A percentile compares a stretch with the other conserved stretches of the same genome.
phyloP scores from a whole-genome alignment of 2,888 invertebrate genomes.

The Cataglyphis cursor region DNA sequence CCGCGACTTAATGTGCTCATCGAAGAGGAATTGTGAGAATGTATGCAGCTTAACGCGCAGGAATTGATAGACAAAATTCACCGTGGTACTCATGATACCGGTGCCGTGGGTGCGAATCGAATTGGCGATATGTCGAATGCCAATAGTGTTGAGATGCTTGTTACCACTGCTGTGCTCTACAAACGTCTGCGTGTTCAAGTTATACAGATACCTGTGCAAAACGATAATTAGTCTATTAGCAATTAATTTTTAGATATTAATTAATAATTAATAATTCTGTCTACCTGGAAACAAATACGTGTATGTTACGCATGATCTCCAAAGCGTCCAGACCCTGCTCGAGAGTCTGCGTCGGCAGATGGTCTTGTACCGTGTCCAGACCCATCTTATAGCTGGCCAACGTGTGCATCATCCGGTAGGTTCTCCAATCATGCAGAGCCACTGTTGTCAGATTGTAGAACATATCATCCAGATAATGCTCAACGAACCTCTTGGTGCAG shows the following conservation, averaged over 20 bases:
- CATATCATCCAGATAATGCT: conserved; percentile 96
- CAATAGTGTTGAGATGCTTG: conserved; percentile 97
- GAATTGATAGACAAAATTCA: conserved; percentile 97
- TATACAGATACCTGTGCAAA: conserved; percentile 89
- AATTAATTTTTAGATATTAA: conserved; percentile 9
- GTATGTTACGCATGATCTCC: conserved; percentile 98
- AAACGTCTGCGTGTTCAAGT: conserved; percentile 98
- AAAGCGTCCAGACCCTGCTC: conserved; percentile 99
- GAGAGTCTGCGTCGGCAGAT: conserved; percentile 97
- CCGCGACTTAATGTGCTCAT: conserved; percentile 98
- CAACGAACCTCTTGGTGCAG: conserved; percentile 88
- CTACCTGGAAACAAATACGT: conserved; percentile 97
- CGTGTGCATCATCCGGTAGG: conserved; percentile 98
- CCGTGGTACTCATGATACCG: conserved; percentile 98
- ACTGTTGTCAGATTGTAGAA: conserved; percentile 99
- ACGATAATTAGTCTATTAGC: background rate
- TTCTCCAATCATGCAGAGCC: conserved; percentile 98
- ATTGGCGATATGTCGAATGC: conserved; percentile 97
- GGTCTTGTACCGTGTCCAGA: conserved; percentile 94
- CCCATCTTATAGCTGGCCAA: conserved; percentile 95
- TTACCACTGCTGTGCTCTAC: conserved; percentile 96
- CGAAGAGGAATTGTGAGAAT: conserved; percentile 98
- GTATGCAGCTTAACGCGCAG: conserved; percentile 96
- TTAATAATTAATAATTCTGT: background rate
- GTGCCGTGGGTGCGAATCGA: conserved; percentile 98